phyloP scores from a whole-genome alignment of 2,797 vertebrate genomes.

The Channallabes apus region DNA sequence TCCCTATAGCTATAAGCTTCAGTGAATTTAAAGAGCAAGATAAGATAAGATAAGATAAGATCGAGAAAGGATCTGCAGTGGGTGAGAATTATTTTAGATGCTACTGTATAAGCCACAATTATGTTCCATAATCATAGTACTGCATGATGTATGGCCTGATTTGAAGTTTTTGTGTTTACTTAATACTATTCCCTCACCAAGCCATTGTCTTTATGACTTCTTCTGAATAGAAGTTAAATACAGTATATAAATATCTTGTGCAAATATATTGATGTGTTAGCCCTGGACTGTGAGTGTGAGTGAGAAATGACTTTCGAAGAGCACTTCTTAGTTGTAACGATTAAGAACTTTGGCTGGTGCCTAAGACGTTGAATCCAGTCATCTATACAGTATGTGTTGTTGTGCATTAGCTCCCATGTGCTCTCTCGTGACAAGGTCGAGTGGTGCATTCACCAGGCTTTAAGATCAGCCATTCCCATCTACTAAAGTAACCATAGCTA shows the following conservation, averaged over 20 bases:
- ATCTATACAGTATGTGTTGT: neutral
- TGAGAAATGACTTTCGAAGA: neutral
- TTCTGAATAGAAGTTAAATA: neutral
- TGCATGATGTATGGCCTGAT: too few relatives aligned
- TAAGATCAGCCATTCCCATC: neutral
- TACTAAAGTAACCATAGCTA: neutral
- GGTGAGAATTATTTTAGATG: neutral
- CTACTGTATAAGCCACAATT: neutral
- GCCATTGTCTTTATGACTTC: neutral
- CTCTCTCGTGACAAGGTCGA: neutral
- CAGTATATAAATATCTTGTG: neutral
- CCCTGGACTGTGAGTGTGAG: neutral
- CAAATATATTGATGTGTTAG: neutral
- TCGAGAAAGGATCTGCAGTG: neutral
- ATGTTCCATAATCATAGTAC: neutral
- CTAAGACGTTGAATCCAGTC: slow-evolving; percentile 28
- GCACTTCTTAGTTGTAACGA: neutral
- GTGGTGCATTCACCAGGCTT: neutral
- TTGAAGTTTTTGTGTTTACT: neutral
- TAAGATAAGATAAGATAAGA: neutral
- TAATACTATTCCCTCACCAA: neutral
- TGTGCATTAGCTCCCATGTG: neutral
- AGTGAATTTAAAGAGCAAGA: neutral
- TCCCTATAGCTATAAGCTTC: neutral
- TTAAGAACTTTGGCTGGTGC: neutral